Evolutionary conservation across 2,113 vertebrate species (phyloP).

Genomic region (Smithornis capensis): DNA sequence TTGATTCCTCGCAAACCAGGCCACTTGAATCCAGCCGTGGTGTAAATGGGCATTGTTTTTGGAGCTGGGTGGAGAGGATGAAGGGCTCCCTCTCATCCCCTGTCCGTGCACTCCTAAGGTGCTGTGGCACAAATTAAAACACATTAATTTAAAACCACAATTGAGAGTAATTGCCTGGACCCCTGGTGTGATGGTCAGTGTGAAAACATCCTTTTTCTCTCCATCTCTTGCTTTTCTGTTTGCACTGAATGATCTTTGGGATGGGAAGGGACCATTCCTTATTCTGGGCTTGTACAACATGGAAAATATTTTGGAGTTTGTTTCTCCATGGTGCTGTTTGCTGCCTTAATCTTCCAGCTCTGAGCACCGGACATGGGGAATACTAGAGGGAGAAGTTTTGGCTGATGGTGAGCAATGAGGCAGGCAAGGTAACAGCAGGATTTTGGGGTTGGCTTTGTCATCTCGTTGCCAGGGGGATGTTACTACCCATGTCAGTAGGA

Average conservation of each 20-base stretch:
- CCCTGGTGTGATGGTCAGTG: background rate
- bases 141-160: background rate
- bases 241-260: background rate
- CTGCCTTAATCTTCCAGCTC: background rate
- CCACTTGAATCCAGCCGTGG: background rate
- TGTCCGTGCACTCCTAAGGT: background rate
- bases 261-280: background rate
- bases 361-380: background rate
- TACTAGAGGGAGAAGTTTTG: background rate
- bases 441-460: background rate
- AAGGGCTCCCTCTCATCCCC: background rate
- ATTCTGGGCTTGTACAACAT: background rate
- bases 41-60: background rate
- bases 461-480: background rate
- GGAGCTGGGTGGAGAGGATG: background rate
- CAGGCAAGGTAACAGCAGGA: background rate
- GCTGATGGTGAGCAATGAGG: background rate
- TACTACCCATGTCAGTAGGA: background rate
- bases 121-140: background rate
- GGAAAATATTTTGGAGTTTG: background rate
- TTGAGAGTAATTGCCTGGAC: background rate
- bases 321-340: rapidly evolving
- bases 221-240: background rate
- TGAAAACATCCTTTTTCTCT: background rate
- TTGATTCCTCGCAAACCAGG: background rate